Conservation (phyloP, 2,113 vertebrate genomes). For the Sinosuthora webbiana region DNA sequence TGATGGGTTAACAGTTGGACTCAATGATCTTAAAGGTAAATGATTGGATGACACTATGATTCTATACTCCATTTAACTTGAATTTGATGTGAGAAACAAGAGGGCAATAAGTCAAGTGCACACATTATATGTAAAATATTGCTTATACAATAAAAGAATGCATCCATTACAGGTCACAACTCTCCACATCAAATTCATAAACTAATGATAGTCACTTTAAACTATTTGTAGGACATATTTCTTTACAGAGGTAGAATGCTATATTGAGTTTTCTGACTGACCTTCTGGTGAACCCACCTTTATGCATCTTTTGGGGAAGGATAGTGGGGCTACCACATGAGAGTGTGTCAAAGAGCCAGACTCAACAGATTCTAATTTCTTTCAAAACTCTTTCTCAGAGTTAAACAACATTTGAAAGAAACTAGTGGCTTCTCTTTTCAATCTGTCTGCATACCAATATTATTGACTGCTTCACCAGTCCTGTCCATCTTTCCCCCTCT, state of each 20-base stretch:
- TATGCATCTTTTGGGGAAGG: background rate
- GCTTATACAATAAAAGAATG: background rate
- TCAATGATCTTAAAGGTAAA: background rate
- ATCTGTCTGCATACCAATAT: background rate
- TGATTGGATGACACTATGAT: background rate
- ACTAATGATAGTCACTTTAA: background rate
- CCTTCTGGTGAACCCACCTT: background rate
- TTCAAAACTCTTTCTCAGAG: background rate
- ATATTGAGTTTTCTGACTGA: background rate
- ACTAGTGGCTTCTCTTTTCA: background rate
- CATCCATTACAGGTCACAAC: background rate
- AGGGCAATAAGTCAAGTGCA: background rate
- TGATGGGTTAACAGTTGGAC: background rate
- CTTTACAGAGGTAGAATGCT: background rate
- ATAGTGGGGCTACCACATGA: background rate
- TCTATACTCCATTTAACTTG: background rate
- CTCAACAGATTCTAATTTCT: background rate
- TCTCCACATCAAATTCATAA: background rate
- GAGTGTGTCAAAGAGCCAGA: background rate
- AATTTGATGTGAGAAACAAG: background rate
- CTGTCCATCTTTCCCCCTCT: background rate
- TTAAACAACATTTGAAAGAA: background rate
- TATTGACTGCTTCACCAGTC: background rate
- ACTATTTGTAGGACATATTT: background rate
- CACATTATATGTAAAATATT: background rate